Evolutionary conservation across 2,888 invertebrate genomes (phyloP).

Genomic region (Cistogaster globosa): DNA sequence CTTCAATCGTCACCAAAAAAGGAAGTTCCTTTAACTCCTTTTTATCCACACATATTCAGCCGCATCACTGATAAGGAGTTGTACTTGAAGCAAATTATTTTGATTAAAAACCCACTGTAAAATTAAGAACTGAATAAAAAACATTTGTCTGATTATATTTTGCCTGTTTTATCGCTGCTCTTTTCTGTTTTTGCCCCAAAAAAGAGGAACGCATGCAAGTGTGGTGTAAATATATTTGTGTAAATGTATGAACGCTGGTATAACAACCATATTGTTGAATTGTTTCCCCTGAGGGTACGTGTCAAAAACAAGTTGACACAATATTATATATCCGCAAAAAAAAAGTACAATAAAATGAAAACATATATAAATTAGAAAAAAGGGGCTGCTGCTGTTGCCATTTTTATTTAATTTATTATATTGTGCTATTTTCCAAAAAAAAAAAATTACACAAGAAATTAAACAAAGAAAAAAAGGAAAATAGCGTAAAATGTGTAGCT

Average conservation of each 20-base stretch:
- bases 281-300: conserved; percentile 65
- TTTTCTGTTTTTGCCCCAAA: no score
- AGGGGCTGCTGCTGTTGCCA: conserved; percentile 28
- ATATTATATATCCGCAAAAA: conserved; percentile 59
- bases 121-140: conserved; percentile 17
- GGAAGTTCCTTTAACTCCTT: no score
- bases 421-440: not conserved
- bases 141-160: no score
- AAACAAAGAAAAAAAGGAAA: conserved; percentile 34
- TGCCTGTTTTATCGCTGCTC: not conserved
- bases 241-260: not conserved
- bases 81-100: no score
- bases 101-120: conserved; percentile 10
- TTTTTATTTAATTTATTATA: conserved; percentile 35
- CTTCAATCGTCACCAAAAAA: no score
- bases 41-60: no score
- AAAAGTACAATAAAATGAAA: conserved; percentile 29
- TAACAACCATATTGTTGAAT: conserved; percentile 64
- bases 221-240: no score
- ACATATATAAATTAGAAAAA: conserved; percentile 4
- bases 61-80: no score
- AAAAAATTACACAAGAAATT: conserved; percentile 55
- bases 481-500: not conserved
- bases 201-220: not conserved
- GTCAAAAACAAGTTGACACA: conserved; percentile 69